phyloP scores from a whole-genome alignment of 1,140 invertebrate genomes.

The Ctenoplectra terminalis region DNA sequence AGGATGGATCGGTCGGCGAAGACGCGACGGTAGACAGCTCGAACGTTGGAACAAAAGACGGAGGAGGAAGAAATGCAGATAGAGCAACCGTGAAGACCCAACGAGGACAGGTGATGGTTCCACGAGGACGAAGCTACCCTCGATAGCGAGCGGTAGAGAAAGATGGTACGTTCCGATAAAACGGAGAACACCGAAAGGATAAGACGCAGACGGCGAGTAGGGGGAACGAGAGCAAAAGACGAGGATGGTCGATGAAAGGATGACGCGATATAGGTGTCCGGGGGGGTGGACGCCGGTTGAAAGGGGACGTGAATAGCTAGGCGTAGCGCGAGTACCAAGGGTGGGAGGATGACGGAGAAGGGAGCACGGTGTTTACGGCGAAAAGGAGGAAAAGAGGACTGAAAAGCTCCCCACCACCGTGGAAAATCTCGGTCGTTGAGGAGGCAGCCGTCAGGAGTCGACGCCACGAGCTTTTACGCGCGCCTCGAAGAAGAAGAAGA shows the following conservation, averaged over 20 bases:
- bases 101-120: background rate
- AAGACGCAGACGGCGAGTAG: background rate
- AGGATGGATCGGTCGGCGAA: slow-evolving; percentile 4
- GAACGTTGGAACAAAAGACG: slow-evolving; percentile 1
- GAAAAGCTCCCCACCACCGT: slow-evolving; percentile 49
- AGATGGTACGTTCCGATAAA: slow-evolving; percentile 1
- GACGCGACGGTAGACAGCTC: background rate
- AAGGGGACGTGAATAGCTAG: slow-evolving; percentile 20
- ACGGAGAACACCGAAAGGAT: slow-evolving; percentile 24
- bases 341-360: background rate
- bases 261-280: slow-evolving; percentile 51
- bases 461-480: slow-evolving; percentile 50
- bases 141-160: slow-evolving; percentile 19
- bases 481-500: slow-evolving; percentile 59
- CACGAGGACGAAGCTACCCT: slow-evolving; percentile 4
- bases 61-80: background rate
- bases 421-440: slow-evolving; percentile 59
- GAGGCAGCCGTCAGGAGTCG: slow-evolving; percentile 47
- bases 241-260: slow-evolving; percentile 49
- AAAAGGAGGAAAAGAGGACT: slow-evolving; percentile 59
- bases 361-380: slow-evolving; percentile 34
- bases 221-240: slow-evolving; percentile 13
- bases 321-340: slow-evolving; percentile 12
- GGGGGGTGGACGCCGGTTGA: background rate
- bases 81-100: background rate